Base-by-base conservation (phyloP, 1,140 invertebrate species). In the Hypothenemus hampei region DNA sequence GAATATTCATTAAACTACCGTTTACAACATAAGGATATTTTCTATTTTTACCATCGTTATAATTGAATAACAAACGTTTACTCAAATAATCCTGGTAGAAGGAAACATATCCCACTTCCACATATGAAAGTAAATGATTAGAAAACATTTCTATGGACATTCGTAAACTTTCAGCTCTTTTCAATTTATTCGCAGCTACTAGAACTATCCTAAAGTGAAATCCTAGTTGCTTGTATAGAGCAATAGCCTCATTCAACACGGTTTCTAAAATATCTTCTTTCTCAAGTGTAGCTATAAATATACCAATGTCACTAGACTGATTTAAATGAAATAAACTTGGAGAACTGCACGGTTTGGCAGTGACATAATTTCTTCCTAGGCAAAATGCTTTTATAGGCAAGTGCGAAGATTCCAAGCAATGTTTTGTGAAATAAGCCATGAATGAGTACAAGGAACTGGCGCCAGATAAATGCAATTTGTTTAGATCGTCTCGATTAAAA, bases 111-210 rank as follows among this genome's bases (percentile, higher is more conserved):
- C 80, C 84, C 50, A 86, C 75, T 73, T 84, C 81, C 2, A 85
- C 61, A 68, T 84, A 87, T 18, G 66, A 58, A 36, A 79, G 61
- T 16, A 70, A 66, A 62, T 74, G 75, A 13, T 69, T 66, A 0
- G 83, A 86, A 76, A 77, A 86, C 73, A 87, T 77, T 73, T 87
- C 78, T 60, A 86, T 75, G 15, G 76, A 77, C 2, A 81, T 61
- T 58, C 78, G 73, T 41, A 83, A 72, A 57, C 77, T 78, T 66
- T 87, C 85, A 65, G 75, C 79, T 39, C 65, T 57, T n/a, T 71
- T 57, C 3, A 87, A 66, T 48, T 79, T 69, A 24, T 71, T 47
- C 7, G 82, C 80, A 3, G 81, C 61, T 31, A 76, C 61, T 57
- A 77, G 69, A 13, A 77, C 72, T 20, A 86, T 68, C 22, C 77